phyloP scores from a whole-genome alignment of 2,797 vertebrate genomes.

The Trachurus trachurus region DNA sequence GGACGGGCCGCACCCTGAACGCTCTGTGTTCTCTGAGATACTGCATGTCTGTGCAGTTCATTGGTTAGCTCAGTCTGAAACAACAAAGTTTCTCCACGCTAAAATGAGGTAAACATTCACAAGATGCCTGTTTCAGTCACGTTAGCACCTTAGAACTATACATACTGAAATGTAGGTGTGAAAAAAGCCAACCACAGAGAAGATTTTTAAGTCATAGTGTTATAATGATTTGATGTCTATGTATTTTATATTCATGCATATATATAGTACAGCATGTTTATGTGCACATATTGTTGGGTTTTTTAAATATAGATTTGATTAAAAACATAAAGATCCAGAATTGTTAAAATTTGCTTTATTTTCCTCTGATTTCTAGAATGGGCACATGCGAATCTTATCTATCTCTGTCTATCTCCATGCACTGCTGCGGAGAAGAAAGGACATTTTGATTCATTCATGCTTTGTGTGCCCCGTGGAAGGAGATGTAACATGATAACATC shows the following conservation, averaged over 20 bases:
- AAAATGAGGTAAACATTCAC: slow-evolving; percentile 19
- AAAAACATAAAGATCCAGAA: not conserved
- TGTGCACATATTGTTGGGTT: not conserved
- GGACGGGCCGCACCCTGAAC: slow-evolving; percentile 31
- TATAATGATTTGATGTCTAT: no score
- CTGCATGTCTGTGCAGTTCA: slow-evolving; percentile 19
- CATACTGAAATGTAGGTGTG: not conserved
- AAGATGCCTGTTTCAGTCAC: not conserved
- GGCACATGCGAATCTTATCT: not conserved
- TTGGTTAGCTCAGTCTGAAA: slow-evolving; percentile 7
- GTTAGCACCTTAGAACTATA: not conserved
- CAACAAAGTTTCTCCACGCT: slow-evolving; percentile 20
- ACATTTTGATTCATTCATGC: not conserved
- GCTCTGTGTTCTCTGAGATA: slow-evolving; percentile 24
- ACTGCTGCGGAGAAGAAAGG: not conserved
- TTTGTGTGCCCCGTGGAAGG: not conserved
- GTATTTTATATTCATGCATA: not conserved
- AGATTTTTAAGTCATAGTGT: no score
- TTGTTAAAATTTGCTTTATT: not conserved
- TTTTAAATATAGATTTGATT: not conserved
- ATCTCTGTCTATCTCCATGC: not conserved
- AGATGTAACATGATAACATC: not conserved
- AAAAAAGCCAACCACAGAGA: not conserved
- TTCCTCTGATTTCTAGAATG: not conserved
- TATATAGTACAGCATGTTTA: not conserved